Evolutionary conservation across 2,113 vertebrate species (phyloP).

Genomic region (Brachyhypopomus gauderio): DNA sequence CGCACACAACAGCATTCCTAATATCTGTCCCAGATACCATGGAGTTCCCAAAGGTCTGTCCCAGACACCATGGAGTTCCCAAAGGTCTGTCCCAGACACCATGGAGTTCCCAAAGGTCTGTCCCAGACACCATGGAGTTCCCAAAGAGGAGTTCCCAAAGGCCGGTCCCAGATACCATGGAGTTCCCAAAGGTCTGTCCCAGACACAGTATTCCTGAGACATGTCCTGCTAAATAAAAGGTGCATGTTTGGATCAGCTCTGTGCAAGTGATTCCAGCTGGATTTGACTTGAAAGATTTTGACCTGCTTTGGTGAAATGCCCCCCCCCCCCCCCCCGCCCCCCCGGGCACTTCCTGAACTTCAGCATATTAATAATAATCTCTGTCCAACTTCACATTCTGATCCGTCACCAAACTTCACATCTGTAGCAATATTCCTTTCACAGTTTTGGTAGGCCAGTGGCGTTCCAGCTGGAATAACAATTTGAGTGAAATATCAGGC

Average conservation of each 20-base stretch:
- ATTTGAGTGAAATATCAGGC: not conserved
- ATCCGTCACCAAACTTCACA: not conserved
- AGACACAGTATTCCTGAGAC: not conserved
- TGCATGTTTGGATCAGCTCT: no score
- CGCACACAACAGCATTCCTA: not conserved
- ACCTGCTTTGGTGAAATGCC: not conserved
- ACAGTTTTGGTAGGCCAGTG: not conserved
- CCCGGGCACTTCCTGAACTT: not conserved
- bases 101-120: no score
- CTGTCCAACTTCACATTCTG: not conserved
- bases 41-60: no score
- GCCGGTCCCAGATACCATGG: no score
- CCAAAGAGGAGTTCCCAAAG: no score
- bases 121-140: no score
- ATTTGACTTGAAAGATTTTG: constrained; percentile 17
- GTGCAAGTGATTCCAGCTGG: not conserved
- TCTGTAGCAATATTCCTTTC: constrained; percentile 1
- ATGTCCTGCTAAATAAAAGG: no score
- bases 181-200: no score
- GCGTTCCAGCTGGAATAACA: not conserved
- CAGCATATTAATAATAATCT: constrained; percentile 1
- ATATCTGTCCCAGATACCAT: constrained; percentile 1
- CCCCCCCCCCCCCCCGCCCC: not conserved
- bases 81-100: no score
- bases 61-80: no score